Percentiles rank a stretch among this genome's conserved stretches.
Conservation (phyloP, 2,113 vertebrate species). For the Engraulis encrasicolus region DNA sequence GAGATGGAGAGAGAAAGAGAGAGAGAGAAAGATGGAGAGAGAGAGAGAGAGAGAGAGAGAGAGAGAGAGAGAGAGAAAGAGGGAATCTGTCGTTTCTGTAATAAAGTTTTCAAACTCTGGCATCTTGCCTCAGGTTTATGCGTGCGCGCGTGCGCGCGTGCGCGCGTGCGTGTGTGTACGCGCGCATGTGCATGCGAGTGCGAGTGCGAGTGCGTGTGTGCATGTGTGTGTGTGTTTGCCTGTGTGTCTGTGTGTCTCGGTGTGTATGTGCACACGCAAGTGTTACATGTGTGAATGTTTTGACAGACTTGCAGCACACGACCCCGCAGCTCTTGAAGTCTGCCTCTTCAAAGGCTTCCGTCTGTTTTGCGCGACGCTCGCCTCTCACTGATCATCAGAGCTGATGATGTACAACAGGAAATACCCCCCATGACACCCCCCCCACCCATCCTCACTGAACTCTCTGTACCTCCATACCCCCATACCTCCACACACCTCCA, state of each 20-base stretch:
- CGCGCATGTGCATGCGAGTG: neutral
- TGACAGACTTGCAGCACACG: conserved; percentile 21
- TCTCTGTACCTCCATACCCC: too few relatives aligned
- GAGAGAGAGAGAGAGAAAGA: too few relatives aligned
- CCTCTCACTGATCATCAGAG: conserved; percentile 32
- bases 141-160: conserved; percentile 16
- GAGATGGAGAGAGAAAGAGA: too few relatives aligned
- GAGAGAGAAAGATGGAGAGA: too few relatives aligned
- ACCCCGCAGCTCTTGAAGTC: conserved; percentile 37
- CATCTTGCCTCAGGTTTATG: conserved; percentile 5
- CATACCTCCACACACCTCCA: too few relatives aligned
- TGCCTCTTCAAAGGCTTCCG: conserved; percentile 41
- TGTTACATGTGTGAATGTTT: conserved; percentile 18
- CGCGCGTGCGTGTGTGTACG: neutral
- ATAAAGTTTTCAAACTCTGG: conserved; percentile 38
- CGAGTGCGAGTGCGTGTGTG: neutral
- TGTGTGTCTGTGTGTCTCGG: neutral
- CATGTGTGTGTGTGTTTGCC: neutral
- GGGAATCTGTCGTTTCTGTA: conserved; percentile 6
- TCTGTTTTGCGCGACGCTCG: conserved; percentile 34
- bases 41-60: too few relatives aligned
- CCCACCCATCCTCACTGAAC: too few relatives aligned
- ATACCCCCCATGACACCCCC: too few relatives aligned
- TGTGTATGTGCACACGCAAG: neutral
- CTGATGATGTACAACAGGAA: conserved; percentile 41